Base-by-base conservation (phyloP, 2,888 invertebrate species). In the Microchrysa polita region DNA sequence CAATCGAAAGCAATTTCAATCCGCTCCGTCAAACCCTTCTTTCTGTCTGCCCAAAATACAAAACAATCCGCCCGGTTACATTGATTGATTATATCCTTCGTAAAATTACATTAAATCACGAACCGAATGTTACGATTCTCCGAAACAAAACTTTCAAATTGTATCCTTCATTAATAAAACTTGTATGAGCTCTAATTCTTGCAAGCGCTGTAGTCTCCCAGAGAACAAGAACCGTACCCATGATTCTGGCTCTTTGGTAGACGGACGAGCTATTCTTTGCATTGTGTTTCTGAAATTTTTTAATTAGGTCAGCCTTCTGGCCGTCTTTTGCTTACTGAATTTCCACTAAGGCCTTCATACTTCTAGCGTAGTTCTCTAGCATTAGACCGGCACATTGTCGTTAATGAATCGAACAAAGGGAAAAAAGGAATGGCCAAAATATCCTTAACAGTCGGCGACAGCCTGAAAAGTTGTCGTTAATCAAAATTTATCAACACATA, bases 401-500 rank as follows among this genome's bases (percentile, higher is more conserved):
- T 12, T 22, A 65, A 44, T 48, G 65, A 57, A 73, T 34, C 27
- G 27, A 18, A 34, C 63, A 57, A n/a, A 52, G 52, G 53, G 44
- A 34, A 40, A 67, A 65, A 75, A 72, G n/a, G 59, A 72, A 71
- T 34, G 18, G 67, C 57, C n/a, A 72, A 53, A 53, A 63, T 73
- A 44, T 65, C 57, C 74, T 74, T 71, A 71, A 63, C 74, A 74
- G 73, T 74, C 76, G 73, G 74, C 67, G 74, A 74, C 76, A 76
- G 76, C 74, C 76, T 72, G 76, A 74, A 71, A 76, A 76, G 74
- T 74, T 74, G 76, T 76, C 76, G 76, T 76, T 76, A 76, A 76
- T 76, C 76, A 76, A 76, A 76, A 74, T 76, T 76, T 76, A 76
- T 76, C 76, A 76, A 76, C 74, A 74, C 75, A 75, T 75, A 75